phyloP scores from a whole-genome alignment of 2,797 vertebrate genomes.

The Phylloscopus collybita region DNA sequence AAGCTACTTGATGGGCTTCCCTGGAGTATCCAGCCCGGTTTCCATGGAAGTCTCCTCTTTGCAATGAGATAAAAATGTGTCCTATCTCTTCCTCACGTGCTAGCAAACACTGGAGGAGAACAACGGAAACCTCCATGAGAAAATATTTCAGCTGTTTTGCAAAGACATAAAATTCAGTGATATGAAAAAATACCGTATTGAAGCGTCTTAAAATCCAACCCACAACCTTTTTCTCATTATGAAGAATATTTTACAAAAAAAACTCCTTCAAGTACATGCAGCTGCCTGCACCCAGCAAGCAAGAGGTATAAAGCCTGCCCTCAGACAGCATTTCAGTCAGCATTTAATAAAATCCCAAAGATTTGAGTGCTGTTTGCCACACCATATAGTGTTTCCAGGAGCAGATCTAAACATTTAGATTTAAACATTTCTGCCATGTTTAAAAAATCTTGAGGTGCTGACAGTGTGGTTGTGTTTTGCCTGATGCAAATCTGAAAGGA shows the following conservation, averaged over 20 bases:
- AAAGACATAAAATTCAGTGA: not conserved
- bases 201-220: not conserved
- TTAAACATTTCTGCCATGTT: not conserved
- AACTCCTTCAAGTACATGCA: not conserved
- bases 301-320: not conserved
- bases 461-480: accelerated
- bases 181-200: not conserved
- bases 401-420: not conserved
- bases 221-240: not conserved
- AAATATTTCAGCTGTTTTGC: not conserved
- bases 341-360: not conserved
- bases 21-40: not conserved
- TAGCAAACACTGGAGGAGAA: not conserved
- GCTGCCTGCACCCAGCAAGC: not conserved
- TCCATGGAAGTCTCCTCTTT: not conserved
- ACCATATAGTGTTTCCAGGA: not conserved
- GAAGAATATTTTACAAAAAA: not conserved
- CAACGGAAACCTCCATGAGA: not conserved
- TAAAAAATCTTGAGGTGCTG: not conserved
- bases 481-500: not conserved
- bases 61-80: not conserved
- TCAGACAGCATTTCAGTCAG: not conserved
- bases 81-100: not conserved
- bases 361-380: not conserved
- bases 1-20: not conserved